Evolutionary conservation across 2,113 vertebrate genomes (phyloP).

Genomic region (Hemicordylus capensis): DNA sequence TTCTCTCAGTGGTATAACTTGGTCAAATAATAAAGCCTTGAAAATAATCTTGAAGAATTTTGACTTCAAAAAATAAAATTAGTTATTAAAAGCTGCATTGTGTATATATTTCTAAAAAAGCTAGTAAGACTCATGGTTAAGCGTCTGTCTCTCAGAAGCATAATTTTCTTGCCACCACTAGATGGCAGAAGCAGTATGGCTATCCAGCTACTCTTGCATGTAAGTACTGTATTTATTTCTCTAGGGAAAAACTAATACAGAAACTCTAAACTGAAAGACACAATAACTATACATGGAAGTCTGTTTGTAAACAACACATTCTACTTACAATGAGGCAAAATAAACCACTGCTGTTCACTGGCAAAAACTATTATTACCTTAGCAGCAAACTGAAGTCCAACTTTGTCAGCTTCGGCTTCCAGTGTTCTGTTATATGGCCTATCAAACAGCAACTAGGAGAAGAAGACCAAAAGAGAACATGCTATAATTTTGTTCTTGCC

Average conservation of each 20-base stretch:
- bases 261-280: neutral
- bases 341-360: neutral
- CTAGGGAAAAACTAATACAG: neutral
- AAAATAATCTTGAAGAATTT: slow-evolving; percentile 4
- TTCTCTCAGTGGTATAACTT: neutral
- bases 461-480: slow-evolving; percentile 22
- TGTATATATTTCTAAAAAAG: neutral
- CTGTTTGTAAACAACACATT: neutral
- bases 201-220: slow-evolving; percentile 9
- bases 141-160: neutral
- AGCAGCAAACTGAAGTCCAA: slow-evolving; percentile 90
- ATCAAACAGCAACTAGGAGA: slow-evolving; percentile 85
- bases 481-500: neutral
- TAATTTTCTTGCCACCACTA: slow-evolving; percentile 65
- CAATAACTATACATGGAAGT: neutral
- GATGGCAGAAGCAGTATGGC: slow-evolving; percentile 70
- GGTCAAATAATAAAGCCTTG: neutral
- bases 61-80: neutral
- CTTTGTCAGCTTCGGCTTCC: slow-evolving; percentile 91
- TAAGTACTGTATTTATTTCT: neutral
- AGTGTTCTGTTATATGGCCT: slow-evolving; percentile 90
- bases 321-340: neutral
- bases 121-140: neutral
- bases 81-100: neutral
- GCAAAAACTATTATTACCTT: slow-evolving; percentile 80